Conservation (phyloP, 2,888 invertebrate species). For the Branchipolynoe longqiensis region DNA sequence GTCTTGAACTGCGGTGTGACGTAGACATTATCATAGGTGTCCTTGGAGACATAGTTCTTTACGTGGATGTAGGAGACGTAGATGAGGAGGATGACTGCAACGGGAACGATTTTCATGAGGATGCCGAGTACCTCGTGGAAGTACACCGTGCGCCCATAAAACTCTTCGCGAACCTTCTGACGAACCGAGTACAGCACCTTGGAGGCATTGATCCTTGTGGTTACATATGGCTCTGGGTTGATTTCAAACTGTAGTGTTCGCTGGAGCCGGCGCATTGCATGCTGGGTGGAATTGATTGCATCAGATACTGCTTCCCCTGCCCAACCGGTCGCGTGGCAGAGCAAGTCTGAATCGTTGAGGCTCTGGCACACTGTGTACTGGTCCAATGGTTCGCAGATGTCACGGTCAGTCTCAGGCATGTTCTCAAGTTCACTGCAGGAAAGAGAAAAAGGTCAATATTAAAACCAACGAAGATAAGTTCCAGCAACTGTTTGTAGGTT, state of each 20-base stretch:
- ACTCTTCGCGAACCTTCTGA: constrained; percentile 61
- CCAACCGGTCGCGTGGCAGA: constrained; percentile 67
- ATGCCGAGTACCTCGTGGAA: constrained; percentile 64
- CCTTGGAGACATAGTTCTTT: constrained; percentile 71
- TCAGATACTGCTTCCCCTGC: constrained; percentile 69
- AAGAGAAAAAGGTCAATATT: not conserved
- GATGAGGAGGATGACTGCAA: constrained; percentile 65
- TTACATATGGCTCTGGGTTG: constrained; percentile 64
- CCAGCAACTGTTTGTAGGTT: too few relatives aligned
- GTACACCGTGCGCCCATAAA: constrained; percentile 62
- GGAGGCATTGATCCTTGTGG: constrained; percentile 63
- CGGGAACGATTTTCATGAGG: constrained; percentile 65
- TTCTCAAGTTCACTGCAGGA: constrained; percentile 4
- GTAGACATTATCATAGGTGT: constrained; percentile 75
- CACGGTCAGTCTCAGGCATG: constrained; percentile 63
- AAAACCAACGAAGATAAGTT: too few relatives aligned
- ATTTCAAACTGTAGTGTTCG: constrained; percentile 65
- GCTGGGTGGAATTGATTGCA: constrained; percentile 69
- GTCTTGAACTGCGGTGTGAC: constrained; percentile 71
- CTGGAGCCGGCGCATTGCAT: constrained; percentile 66
- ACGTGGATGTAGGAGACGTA: constrained; percentile 67
- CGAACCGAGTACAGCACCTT: constrained; percentile 63
- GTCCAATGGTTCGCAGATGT: constrained; percentile 68
- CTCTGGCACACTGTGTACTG: constrained; percentile 63
- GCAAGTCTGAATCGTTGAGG: constrained; percentile 65